phyloP scores from a whole-genome alignment of 1,140 invertebrate species.

The Pseudomyrmex gracilis region DNA sequence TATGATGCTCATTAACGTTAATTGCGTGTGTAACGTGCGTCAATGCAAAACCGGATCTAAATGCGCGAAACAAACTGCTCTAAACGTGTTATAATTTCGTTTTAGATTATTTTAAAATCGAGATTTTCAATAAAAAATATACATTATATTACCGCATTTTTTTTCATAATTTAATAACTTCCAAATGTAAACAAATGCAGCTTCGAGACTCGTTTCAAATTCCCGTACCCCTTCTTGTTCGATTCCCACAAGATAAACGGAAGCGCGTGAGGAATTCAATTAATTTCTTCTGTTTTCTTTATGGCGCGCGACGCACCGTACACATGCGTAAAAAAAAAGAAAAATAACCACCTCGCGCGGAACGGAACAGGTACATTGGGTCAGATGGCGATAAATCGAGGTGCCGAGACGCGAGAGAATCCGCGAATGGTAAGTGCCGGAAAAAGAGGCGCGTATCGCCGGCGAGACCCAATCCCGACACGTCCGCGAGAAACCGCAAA shows the following conservation, averaged over 20 bases:
- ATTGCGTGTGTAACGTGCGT: slow-evolving; percentile 9
- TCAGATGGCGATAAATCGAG: slow-evolving; percentile 47
- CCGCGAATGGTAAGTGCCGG: slow-evolving; percentile 41
- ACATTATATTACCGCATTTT: too few relatives aligned
- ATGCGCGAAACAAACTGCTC: neutral
- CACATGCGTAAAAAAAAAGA: neutral
- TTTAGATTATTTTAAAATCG: too few relatives aligned
- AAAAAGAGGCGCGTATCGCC: neutral
- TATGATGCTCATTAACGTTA: slow-evolving; percentile 3
- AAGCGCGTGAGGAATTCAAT: neutral
- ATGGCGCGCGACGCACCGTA: neutral
- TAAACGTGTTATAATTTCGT: neutral
- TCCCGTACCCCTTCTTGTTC: neutral
- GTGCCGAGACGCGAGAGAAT: slow-evolving; percentile 1
- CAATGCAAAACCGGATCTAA: neutral
- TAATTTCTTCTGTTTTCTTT: slow-evolving; percentile 9
- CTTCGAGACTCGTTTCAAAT: neutral
- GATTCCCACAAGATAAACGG: neutral
- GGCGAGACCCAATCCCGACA: neutral
- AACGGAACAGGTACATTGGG: slow-evolving; percentile 30
- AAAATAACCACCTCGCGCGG: slow-evolving; percentile 12
- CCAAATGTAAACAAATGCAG: neutral
- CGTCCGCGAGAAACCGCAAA: slow-evolving; percentile 16
- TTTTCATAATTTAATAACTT: too few relatives aligned
- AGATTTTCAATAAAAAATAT: too few relatives aligned